Base-by-base conservation (phyloP, 2,888 invertebrate genomes). In the Deroplatys truncata region DNA sequence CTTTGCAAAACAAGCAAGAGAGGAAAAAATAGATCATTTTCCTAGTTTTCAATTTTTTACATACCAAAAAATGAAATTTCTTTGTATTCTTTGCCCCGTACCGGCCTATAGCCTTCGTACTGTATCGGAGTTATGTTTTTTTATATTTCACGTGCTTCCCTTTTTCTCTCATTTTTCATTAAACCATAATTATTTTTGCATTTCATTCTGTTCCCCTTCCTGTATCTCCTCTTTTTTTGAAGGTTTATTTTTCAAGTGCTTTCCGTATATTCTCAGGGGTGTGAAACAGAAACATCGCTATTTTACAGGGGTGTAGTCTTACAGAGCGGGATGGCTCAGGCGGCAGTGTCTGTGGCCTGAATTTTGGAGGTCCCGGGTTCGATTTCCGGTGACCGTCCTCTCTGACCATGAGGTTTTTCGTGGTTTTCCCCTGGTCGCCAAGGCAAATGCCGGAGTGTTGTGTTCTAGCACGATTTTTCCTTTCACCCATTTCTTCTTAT, bases 181-280 rank as follows among this genome's bases (percentile, higher is more conserved):
- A 87, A 87, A 83, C n/a, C 83, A 29, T 87, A 82, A 87, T 35
- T 35, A 87, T 35, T 83, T 83, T 83, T 87, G 87, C 83, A 83
- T 87, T 72, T 72, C 56, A 72, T 20, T 72, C 56, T 20, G 56
- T 72, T 72, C 56, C 56, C 56, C 56, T 20, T 72, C 20, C 56
- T 72, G 20, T 72, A 72, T 72, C 16, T 72, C 56, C 25, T 72
- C 25, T 72, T 72, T 72, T 72, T 72, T 72, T 16, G 56, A 16
- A 72, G 56, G 56, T 25, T 72, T 72, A 72, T 72, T 72, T 72
- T 72, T 72, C 56, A 72, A 72, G 56, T 72, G 56, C 56, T 72
- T 72, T 72, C 7, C 56, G 56, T 20, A 13, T 72, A 72, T 72
- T 25, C 56, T 72, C 56, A 72, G 56, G 56, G 56, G 56, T 72